A percentile compares a stretch with the other conserved stretches of the same genome.
Evolutionary conservation across 2,113 vertebrate genomes (phyloP).

Genomic region (Antechinus flavipes): DNA sequence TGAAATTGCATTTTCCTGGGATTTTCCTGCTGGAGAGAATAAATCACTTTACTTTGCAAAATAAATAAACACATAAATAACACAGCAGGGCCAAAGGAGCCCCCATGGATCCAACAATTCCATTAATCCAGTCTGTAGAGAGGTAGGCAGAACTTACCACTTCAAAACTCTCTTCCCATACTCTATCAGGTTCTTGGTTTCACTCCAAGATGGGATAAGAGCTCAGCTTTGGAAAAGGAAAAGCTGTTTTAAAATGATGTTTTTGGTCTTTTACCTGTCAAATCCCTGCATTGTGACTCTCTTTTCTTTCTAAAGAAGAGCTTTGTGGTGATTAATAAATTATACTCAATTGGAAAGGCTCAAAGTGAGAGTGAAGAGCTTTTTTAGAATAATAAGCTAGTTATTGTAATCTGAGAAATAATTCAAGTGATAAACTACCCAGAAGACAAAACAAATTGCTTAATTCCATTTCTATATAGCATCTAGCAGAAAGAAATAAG

Average conservation of each 20-base stretch:
- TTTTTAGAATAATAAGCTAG: neutral
- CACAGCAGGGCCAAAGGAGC: neutral
- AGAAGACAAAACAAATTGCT: neutral
- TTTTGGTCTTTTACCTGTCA: neutral
- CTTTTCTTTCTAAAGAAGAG: neutral
- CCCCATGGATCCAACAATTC: fast-evolving
- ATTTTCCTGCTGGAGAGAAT: conserved; percentile 47
- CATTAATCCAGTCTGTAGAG: neutral
- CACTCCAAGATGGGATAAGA: neutral
- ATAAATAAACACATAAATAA: conserved; percentile 52
- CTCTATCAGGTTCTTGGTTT: neutral
- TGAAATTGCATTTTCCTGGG: conserved; percentile 66
- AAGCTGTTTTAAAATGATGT: neutral
- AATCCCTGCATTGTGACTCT: neutral
- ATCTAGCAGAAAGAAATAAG: neutral
- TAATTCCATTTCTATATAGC: neutral
- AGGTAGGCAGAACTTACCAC: neutral
- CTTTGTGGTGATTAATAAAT: neutral
- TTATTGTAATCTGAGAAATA: neutral
- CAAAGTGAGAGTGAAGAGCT: neutral
- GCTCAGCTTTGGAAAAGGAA: neutral
- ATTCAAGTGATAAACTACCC: neutral
- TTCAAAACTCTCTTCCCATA: neutral
- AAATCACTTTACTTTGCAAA: conserved; percentile 56
- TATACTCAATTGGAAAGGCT: neutral